Conservation (phyloP, 1,140 invertebrate species). For the Trypoxylus dichotomus region DNA sequence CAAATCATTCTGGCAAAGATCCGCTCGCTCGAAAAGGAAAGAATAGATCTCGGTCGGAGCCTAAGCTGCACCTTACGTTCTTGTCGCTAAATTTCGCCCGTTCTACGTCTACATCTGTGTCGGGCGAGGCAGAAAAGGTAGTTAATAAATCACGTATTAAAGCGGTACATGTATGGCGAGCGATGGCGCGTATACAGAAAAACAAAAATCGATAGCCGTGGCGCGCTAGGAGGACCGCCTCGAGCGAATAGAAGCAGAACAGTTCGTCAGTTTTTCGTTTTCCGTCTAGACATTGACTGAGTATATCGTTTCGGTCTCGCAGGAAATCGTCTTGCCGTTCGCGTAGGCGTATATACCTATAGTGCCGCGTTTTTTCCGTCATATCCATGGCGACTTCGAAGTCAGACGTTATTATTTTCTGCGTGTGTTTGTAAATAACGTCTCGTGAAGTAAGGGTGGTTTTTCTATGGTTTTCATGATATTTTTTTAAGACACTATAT, state of each 20-base stretch:
- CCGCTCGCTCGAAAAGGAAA: background rate
- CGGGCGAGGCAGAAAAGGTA: background rate
- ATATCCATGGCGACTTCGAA: too few species aligned
- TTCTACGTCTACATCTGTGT: too few species aligned
- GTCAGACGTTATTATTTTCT: too few species aligned
- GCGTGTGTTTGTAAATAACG: too few species aligned
- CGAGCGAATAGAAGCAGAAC: background rate
- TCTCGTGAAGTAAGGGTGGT: too few species aligned
- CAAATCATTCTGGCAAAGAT: background rate
- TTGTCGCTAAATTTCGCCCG: background rate
- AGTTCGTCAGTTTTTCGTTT: slow-evolving; percentile 3
- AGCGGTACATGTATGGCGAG: background rate
- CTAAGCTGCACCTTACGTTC: background rate
- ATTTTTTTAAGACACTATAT: too few species aligned
- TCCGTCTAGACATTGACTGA: slow-evolving; percentile 1
- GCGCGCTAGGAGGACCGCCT: background rate
- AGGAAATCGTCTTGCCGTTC: background rate
- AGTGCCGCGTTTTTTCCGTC: too few species aligned
- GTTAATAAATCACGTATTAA: slow-evolving; percentile 1
- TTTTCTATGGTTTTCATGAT: too few species aligned
- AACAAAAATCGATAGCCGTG: background rate
- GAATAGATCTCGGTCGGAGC: background rate
- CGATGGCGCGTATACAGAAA: background rate
- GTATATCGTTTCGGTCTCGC: background rate
- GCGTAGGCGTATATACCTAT: too few species aligned